Evolutionary conservation across 2,113 vertebrate species (phyloP), one percentile per base, ranked within the genome.

Genomic region (Psittacara wagleri): DNA sequence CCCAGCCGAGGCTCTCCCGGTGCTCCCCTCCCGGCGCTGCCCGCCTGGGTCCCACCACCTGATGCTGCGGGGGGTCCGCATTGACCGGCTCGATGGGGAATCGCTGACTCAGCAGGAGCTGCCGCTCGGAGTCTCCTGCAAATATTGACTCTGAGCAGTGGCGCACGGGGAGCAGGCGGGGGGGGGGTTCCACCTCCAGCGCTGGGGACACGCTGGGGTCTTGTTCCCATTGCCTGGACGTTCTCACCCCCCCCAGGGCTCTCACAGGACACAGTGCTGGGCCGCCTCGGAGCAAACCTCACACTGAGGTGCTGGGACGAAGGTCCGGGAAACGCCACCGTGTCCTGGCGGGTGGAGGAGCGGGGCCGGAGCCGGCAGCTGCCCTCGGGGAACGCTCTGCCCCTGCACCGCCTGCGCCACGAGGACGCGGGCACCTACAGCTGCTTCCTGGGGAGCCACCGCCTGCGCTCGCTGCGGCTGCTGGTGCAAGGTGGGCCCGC

Each of bases 401-500:
- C 88, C 3, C 95, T 98, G 79, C 51, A 0, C 1, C 27, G 1
- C 0, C 89, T 97, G 79, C 88, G 72, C 64, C 28, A 48, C 13
- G 82, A 77, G 2, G 88, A 97, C 63, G 95, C 97, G 0, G 98
- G 97, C 16, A 90, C 44, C 80, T 98, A 98, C 61, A 76, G 82
- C 1, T 98, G 98, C 91, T 93, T 55, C 3, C 12, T 4, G 31
- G 91, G 83, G 0, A 77, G 63, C 8, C 91, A 0, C 11, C 37
- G 3, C 1, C 74, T 78, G 3, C 93, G 90, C 18, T 76, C 83
- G 6, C 73, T 97, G 75, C 86, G 7, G 7, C 73, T 98, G 76
- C 80, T 98, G 59, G 97, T 98, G 35, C 96, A 97, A 51, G 98
- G 98, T 98, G 91, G 97, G 98, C 73, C 4, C 22, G 0, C 5